Percentiles rank a stretch among this genome's conserved stretches.
Conservation (phyloP, 2,888 invertebrate species). For the Orchesellides sinensis region DNA sequence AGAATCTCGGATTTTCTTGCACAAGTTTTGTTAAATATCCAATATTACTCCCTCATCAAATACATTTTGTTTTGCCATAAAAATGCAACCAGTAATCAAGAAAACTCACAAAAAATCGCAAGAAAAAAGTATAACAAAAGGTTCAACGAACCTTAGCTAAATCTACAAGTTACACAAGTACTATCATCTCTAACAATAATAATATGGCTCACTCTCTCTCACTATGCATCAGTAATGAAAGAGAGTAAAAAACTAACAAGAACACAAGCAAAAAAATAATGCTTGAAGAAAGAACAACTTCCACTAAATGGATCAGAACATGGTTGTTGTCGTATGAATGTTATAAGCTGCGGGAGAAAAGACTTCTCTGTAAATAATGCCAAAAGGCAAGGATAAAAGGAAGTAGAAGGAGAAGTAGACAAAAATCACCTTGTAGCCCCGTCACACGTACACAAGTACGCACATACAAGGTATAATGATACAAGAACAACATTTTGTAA, state of each 20-base stretch:
- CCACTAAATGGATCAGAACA: background rate
- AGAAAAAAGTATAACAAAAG: slow-evolving; percentile 41
- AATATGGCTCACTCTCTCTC: background rate
- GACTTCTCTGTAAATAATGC: slow-evolving; percentile 60
- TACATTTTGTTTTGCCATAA: slow-evolving; percentile 2
- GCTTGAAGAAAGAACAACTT: background rate
- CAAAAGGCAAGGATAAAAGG: slow-evolving; percentile 54
- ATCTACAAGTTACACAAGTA: slow-evolving; percentile 12
- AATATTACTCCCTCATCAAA: background rate
- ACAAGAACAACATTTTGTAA: slow-evolving; percentile 39
- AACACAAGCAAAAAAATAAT: slow-evolving; percentile 20
- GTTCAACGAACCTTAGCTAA: slow-evolving; percentile 48
- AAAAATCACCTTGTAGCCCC: slow-evolving; percentile 48
- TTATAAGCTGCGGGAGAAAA: slow-evolving; percentile 38
- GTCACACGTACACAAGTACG: slow-evolving; percentile 13
- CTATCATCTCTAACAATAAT: background rate
- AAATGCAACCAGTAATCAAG: slow-evolving; percentile 41
- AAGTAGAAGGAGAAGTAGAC: slow-evolving; percentile 23
- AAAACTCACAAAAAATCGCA: slow-evolving; percentile 17
- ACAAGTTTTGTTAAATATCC: background rate
- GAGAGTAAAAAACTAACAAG: slow-evolving; percentile 33
- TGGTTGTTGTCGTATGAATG: background rate
- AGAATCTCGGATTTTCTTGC: slow-evolving; percentile 1
- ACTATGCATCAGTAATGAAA: slow-evolving; percentile 47
- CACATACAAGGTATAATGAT: slow-evolving; percentile 50